Base-by-base conservation (phyloP, 2,113 vertebrate genomes). In the Eublepharis macularius region DNA sequence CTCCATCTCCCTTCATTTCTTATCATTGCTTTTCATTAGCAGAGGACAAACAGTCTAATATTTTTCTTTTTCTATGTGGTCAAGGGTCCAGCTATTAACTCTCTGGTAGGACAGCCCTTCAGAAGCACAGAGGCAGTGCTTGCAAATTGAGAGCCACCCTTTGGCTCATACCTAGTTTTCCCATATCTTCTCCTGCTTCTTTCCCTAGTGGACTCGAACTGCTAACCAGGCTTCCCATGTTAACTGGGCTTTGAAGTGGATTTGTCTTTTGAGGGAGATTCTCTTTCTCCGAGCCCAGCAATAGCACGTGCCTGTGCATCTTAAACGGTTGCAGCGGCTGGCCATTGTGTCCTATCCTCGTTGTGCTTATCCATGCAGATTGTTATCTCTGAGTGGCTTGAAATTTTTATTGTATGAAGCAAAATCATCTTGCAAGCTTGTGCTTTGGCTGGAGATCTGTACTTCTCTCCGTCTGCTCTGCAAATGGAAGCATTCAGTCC, bases 391-490 rank as follows among this genome's bases (percentile, higher is more conserved):
- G 51, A 47, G 68, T 45, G 57, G 73, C n/a, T 41, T 86, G 87
- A 70, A 51, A 60, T 77, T 36, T n/a, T 19, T 85, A 76, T 17
- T 32, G 1, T 19, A 2, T 1, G 14, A 51, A 81, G 43, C 69
- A 39, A 75, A 86, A 76, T 2, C 68, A 17, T 47, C 41, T 66
- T 29, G 32, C 1, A 65, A 81, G 24, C 12, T 5, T 39, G 29
- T 63, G 21, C n/a, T 82, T 84, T 32, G 34, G 0, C 0, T 39
- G 0, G 5, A 19, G 9, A 13, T 63, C 88, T 39, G 76, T 70
- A 12, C 43, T 6, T 88, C 85, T 24, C 36, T 76, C 14, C 77
- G 63, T 80, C 82, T 89, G 84, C 43, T 87, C 60, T 51, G 80
- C 6, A 73, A 47, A 12, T 14, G 6, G 7, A 88, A 87, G 54